Percentiles rank a stretch among this genome's conserved stretches.
Conservation (phyloP, 2,888 invertebrate genomes). For the Leptinotarsa peninsularis region DNA sequence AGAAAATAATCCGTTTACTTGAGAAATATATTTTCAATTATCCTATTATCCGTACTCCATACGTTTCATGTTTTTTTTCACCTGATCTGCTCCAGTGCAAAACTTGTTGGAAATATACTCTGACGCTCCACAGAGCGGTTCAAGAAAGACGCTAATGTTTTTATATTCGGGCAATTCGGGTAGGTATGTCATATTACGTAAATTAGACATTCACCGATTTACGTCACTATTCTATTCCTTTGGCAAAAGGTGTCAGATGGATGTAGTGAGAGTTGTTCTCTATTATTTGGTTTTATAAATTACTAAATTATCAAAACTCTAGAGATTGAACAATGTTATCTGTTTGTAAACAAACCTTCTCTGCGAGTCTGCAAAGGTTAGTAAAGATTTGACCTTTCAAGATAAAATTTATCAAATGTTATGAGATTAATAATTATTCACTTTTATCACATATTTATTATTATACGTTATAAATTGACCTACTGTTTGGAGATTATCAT, state of each 20-base stretch:
- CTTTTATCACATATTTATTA: conserved; percentile 4
- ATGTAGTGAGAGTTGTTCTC: conserved; percentile 40
- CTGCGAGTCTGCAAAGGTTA: conserved; percentile 60
- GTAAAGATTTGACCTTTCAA: conserved; percentile 42
- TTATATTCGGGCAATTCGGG: not conserved
- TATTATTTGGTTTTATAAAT: conserved; percentile 34
- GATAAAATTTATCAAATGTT: conserved; percentile 4
- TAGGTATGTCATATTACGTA: conserved; percentile 10
- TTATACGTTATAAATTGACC: not conserved
- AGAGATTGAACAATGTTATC: conserved; percentile 55
- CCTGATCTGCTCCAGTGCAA: too few species aligned
- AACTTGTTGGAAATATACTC: too few species aligned
- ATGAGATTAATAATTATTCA: not conserved
- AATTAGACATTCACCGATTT: not conserved
- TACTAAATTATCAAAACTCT: conserved; percentile 1
- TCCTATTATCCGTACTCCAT: too few species aligned
- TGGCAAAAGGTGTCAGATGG: conserved; percentile 46
- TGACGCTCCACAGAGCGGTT: not conserved
- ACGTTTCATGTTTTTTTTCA: too few species aligned
- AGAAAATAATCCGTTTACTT: too few species aligned
- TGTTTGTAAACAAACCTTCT: conserved; percentile 58
- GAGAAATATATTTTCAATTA: too few species aligned
- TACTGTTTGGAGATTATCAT: not conserved
- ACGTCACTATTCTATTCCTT: not conserved
- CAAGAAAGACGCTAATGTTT: not conserved